Evolutionary conservation across 2,888 invertebrate species (phyloP).

Genomic region (Clitarchus hookeri): DNA sequence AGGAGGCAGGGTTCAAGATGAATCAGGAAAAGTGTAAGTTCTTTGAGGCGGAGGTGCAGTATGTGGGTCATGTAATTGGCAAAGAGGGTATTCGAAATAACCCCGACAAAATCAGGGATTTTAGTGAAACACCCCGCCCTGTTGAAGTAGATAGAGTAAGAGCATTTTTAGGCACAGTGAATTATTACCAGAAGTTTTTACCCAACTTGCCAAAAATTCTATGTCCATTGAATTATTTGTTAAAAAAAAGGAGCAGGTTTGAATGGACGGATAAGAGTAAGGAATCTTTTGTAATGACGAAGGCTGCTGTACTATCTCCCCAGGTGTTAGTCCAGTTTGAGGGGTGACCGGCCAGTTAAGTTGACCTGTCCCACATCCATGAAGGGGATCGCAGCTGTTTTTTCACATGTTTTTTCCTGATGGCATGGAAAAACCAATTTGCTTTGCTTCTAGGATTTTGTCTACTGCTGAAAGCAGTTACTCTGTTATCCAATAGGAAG

Average conservation of each 20-base stretch:
- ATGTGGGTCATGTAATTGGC: constrained; percentile 45
- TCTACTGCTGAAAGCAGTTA: constrained; percentile 15
- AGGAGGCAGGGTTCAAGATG: too few relatives aligned
- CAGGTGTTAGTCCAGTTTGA: constrained; percentile 44
- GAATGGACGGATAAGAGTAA: constrained; percentile 48
- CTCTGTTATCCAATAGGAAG: constrained; percentile 4
- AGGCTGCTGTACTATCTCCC: constrained; percentile 40
- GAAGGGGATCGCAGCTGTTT: background rate
- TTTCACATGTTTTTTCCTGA: background rate
- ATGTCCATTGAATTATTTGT: constrained; percentile 33
- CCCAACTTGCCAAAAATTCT: constrained; percentile 47
- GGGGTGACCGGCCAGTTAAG: constrained; percentile 40
- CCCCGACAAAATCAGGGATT: constrained; percentile 48
- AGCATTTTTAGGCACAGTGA: too few relatives aligned
- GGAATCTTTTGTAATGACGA: constrained; percentile 48
- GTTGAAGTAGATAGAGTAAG: too few relatives aligned
- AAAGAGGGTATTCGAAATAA: constrained; percentile 49
- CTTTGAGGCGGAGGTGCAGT: constrained; percentile 47
- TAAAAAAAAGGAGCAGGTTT: constrained; percentile 43
- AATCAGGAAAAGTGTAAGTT: constrained; percentile 49
- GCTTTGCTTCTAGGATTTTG: constrained; percentile 34
- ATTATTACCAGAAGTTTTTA: too few relatives aligned
- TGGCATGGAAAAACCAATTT: constrained; percentile 34
- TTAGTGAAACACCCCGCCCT: too few relatives aligned
- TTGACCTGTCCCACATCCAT: constrained; percentile 44